A percentile compares a stretch with the other conserved stretches of the same genome.
Evolutionary conservation across 37 sponge, comb jelly and placozoan genomes (phyloP).

Genomic region (Oopsacas minuta): DNA sequence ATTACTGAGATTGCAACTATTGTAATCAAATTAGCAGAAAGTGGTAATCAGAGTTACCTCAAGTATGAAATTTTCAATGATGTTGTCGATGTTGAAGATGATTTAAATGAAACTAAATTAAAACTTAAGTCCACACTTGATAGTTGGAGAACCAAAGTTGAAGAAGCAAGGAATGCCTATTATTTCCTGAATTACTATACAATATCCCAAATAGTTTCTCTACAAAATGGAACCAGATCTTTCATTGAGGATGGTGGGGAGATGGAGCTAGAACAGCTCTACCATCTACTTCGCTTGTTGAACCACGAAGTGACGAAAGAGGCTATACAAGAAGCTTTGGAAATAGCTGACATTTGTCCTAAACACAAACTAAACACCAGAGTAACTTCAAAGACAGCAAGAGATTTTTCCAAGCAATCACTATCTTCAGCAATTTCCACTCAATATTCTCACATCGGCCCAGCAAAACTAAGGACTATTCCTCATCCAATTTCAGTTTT

Average conservation of each 20-base stretch:
- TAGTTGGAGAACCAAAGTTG: neutral
- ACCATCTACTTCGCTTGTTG: neutral
- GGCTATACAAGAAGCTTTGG: neutral
- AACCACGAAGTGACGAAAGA: neutral
- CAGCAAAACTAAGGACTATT: neutral
- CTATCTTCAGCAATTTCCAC: neutral
- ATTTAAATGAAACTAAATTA: neutral
- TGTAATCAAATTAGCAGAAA: neutral
- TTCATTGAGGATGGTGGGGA: neutral
- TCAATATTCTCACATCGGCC: neutral
- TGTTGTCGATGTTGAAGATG: neutral
- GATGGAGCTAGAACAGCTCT: neutral
- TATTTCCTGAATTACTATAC: constrained; percentile 16
- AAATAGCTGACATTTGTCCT: neutral
- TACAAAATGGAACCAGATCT: neutral
- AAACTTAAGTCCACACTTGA: neutral
- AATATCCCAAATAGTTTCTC: neutral
- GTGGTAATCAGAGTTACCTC: neutral
- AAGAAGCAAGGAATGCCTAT: neutral
- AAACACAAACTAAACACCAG: neutral
- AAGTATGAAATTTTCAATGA: neutral
- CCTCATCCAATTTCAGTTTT: neutral
- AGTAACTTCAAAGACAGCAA: neutral
- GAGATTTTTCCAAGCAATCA: neutral
- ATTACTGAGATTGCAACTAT: neutral